Evolutionary conservation across 2,888 invertebrate species (phyloP), one percentile per base, ranked within the genome.

Genomic region (Myathropa florea): DNA sequence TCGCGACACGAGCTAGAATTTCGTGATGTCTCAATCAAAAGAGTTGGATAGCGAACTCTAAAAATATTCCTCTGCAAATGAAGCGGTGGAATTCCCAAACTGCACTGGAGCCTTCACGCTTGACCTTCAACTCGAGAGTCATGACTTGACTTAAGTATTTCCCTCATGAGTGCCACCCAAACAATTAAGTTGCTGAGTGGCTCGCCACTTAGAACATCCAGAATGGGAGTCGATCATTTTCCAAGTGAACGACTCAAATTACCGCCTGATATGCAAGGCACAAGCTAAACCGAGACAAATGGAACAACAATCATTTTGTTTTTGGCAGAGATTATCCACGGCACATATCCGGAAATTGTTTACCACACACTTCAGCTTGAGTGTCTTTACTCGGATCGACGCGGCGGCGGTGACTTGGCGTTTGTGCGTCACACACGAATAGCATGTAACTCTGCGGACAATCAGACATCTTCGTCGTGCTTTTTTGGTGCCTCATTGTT

Each of bases 21-120:
- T 64, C 24, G 60, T 70, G 60, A 75, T 36, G 39, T 60, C 21
- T 14, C 60, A 79, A 79, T 70, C 73, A 70, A 79, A 84, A 80
- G 79, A 84, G 79, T 60, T 83, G 64, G 36, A 4, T 10, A 26
- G 24, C 70, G 60, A 76, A 79, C 68, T 68, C 7, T 9, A 12
- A 39, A 18, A 39, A n/a, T n/a, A 18, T 46, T 33, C 14, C 39
- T n/a, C 46, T n/a, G 18, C 36, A 46, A 7, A 33, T 33, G 10
- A 33, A 33, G 33, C 30, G 4, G 6, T 30, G n/a, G n/a, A n/a
- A n/a, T n/a, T n/a, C n/a, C n/a, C n/a, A n/a, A n/a, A n/a, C n/a
- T n/a, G n/a, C n/a, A n/a, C n/a, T n/a, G n/a, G n/a, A n/a, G n/a
- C n/a, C n/a, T n/a, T n/a, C n/a, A n/a, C n/a, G n/a, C n/a, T 68